Percentiles rank a stretch among this genome's conserved stretches.
phyloP scores from a whole-genome alignment of 1,140 invertebrate genomes.

The Harpegnathos saltator region DNA sequence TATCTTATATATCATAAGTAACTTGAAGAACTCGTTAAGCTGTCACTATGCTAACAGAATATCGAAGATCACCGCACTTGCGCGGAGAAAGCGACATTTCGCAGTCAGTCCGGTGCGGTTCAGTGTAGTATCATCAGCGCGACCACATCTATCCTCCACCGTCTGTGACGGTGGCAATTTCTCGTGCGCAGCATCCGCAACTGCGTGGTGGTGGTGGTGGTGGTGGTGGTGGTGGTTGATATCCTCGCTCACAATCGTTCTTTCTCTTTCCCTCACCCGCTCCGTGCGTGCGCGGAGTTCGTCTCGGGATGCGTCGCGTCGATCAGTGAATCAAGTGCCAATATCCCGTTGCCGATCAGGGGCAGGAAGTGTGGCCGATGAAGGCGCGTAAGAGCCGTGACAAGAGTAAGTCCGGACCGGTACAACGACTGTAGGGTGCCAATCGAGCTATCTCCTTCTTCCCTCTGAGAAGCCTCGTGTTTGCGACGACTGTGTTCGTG shows the following conservation, averaged over 20 bases:
- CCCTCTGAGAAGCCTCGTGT: too few relatives aligned
- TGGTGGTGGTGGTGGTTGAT: conserved; percentile 20
- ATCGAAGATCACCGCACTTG: conserved; percentile 54
- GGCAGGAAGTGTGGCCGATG: conserved; percentile 66
- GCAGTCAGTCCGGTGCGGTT: neutral
- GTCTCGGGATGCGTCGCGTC: conserved; percentile 35
- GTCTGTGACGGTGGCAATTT: neutral
- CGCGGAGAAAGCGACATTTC: conserved; percentile 39
- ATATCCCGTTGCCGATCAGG: conserved; percentile 21
- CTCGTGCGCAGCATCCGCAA: conserved; percentile 55
- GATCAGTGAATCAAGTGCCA: conserved; percentile 49
- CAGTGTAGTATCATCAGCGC: conserved; percentile 28
- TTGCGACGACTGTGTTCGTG: conserved; percentile 27
- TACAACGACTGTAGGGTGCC: conserved; percentile 56
- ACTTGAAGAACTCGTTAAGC: conserved; percentile 2
- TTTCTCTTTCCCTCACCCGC: neutral
- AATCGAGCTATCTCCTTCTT: conserved; percentile 68
- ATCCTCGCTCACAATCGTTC: neutral
- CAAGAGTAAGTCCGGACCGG: conserved; percentile 81
- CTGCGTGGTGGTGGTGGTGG: too few relatives aligned
- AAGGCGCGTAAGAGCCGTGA: conserved; percentile 82
- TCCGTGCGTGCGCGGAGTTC: conserved; percentile 25
- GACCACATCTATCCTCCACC: conserved; percentile 22
- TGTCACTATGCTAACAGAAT: neutral
- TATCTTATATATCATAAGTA: neutral